Conservation (phyloP, 1,140 invertebrate species). For the Armadillidium nasatum region DNA sequence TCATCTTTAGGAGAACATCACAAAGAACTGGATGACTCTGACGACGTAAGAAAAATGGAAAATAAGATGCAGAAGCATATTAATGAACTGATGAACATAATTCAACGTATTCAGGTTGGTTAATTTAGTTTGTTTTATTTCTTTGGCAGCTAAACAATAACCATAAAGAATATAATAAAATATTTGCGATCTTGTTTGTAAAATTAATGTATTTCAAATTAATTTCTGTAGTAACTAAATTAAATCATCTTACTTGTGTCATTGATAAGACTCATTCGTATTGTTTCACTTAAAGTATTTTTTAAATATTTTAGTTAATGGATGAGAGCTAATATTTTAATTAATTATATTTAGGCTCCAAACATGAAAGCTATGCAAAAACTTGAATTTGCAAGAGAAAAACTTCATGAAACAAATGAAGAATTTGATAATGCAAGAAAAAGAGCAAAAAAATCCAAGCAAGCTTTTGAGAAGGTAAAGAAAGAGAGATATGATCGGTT, state of each 20-base stretch:
- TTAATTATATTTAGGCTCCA: constrained; percentile 64
- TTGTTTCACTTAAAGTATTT: too few species aligned
- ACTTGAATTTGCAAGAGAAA: constrained; percentile 87
- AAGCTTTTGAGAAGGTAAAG: constrained; percentile 90
- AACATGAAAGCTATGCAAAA: constrained; percentile 94
- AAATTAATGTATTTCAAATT: not conserved
- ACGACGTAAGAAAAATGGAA: constrained; percentile 80
- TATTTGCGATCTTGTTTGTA: too few species aligned
- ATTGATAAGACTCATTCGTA: too few species aligned
- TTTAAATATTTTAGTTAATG: too few species aligned
- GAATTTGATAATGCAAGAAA: constrained; percentile 93
- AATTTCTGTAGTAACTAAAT: not conserved
- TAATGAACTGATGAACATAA: constrained; percentile 72
- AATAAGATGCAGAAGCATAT: constrained; percentile 80
- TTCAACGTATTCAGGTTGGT: constrained; percentile 74
- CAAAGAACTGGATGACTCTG: constrained; percentile 76
- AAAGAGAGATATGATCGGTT: constrained; percentile 91
- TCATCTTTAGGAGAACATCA: constrained; percentile 68
- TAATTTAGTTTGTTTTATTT: too few species aligned
- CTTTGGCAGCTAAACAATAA: too few species aligned
- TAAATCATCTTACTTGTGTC: too few species aligned
- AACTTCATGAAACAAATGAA: constrained; percentile 90
- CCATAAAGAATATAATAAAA: too few species aligned
- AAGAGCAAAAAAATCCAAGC: constrained; percentile 89
- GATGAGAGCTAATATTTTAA: too few species aligned